Evolutionary conservation across 2,113 vertebrate genomes (phyloP).

Genomic region (Anhinga rufa): DNA sequence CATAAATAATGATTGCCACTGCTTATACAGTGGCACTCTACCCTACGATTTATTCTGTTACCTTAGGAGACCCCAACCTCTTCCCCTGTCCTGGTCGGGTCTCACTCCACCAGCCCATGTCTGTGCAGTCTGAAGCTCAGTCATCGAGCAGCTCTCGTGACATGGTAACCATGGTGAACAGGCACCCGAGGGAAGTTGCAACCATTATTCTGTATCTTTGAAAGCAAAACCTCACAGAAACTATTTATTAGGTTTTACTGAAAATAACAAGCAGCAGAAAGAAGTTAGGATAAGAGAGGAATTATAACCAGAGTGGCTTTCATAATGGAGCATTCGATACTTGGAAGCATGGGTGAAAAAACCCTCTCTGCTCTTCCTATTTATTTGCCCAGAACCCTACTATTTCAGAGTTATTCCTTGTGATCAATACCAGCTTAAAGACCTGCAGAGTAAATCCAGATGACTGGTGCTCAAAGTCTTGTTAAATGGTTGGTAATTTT

Average conservation of each 20-base stretch:
- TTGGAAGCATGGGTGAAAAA: not conserved
- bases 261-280: not conserved
- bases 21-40: not conserved
- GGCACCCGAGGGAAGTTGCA: not conserved
- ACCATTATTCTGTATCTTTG: not conserved
- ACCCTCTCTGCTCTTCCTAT: not conserved
- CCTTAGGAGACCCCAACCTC: not conserved
- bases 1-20: not conserved
- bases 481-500: not conserved
- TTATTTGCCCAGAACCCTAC: not conserved
- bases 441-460: not conserved
- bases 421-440: constrained; percentile 12
- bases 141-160: not conserved
- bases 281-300: constrained; percentile 5
- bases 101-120: not conserved
- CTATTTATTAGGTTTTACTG: not conserved
- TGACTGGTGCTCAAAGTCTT: not conserved
- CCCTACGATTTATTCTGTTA: not conserved
- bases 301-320: not conserved
- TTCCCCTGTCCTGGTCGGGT: not conserved
- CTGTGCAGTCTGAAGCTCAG: not conserved
- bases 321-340: not conserved
- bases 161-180: not conserved
- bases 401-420: not conserved
- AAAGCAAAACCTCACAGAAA: constrained; percentile 1